These are phyloP conservation scores for Lasiommata megera DNA, from an alignment of 2,888 invertebrate genomes.

Conservation along the genomic window DNA sequence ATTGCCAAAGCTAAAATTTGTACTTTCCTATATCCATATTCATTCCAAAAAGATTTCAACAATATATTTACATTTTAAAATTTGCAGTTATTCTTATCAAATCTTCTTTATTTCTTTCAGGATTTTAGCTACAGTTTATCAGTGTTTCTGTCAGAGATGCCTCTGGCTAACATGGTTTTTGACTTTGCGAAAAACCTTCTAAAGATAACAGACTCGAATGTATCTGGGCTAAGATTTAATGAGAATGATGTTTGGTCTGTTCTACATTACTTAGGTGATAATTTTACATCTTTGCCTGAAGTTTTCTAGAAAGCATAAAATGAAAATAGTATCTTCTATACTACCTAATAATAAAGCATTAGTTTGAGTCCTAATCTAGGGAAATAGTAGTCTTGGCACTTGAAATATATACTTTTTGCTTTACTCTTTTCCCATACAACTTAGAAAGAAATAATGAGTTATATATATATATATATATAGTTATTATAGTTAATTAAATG, in stretches of 20 bases:
- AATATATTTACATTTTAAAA: conserved; percentile 2
- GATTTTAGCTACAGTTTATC: conserved; percentile 81
- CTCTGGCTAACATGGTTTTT: conserved; percentile 75
- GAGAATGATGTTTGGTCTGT: conserved; percentile 75
- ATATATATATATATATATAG: no score
- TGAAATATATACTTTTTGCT: no score
- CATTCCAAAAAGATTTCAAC: no score
- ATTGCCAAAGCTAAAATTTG: no score
- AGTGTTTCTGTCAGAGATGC: conserved; percentile 83
- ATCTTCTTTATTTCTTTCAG: conserved; percentile 44
- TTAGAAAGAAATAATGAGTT: no score
- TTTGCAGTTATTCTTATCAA: background rate
- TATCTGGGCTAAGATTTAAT: conserved; percentile 51
- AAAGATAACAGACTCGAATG: conserved; percentile 40
- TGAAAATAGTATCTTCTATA: no score
- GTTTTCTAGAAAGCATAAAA: no score
- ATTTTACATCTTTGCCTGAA: conserved; percentile 11
- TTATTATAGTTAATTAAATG: no score
- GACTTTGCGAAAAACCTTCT: conserved; percentile 59
- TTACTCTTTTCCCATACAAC: background rate
- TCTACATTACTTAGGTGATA: conserved; percentile 65
- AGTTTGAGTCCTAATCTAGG: no score
- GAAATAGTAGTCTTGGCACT: no score
- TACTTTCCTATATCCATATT: no score
- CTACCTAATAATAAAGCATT: no score